Conservation (phyloP, 2,113 vertebrate genomes). For the Pseudorasbora parva region DNA sequence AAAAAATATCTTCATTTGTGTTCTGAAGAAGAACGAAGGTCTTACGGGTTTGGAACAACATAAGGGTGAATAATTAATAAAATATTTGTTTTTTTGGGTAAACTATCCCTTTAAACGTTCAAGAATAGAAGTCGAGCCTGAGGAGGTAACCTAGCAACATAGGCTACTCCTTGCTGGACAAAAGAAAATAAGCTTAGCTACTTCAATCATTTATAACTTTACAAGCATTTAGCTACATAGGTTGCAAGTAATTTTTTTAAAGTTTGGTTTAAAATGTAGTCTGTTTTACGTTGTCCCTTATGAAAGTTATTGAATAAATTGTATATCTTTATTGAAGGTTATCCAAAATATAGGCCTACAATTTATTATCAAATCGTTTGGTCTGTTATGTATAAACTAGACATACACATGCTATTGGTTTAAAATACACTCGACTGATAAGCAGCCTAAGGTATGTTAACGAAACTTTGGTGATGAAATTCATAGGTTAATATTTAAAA, state of each 20-base stretch:
- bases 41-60: too few relatives aligned
- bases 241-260: too few relatives aligned
- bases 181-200: not conserved
- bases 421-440: not conserved
- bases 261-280: too few relatives aligned
- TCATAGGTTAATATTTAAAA: slow-evolving; percentile 13
- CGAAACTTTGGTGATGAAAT: not conserved
- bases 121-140: not conserved
- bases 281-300: not conserved
- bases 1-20: too few relatives aligned
- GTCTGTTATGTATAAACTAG: not conserved
- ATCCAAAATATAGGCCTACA: not conserved
- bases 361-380: not conserved
- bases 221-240: too few relatives aligned
- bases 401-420: not conserved
- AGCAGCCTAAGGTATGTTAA: not conserved
- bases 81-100: too few relatives aligned
- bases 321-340: not conserved
- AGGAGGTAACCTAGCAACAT: not conserved
- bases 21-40: too few relatives aligned
- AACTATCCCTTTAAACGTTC: not conserved
- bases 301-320: not conserved
- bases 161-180: not conserved
- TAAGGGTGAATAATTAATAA: too few relatives aligned
- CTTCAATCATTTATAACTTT: too few relatives aligned